phyloP scores from a whole-genome alignment of 2,113 vertebrate genomes.

The Cromileptes altivelis region DNA sequence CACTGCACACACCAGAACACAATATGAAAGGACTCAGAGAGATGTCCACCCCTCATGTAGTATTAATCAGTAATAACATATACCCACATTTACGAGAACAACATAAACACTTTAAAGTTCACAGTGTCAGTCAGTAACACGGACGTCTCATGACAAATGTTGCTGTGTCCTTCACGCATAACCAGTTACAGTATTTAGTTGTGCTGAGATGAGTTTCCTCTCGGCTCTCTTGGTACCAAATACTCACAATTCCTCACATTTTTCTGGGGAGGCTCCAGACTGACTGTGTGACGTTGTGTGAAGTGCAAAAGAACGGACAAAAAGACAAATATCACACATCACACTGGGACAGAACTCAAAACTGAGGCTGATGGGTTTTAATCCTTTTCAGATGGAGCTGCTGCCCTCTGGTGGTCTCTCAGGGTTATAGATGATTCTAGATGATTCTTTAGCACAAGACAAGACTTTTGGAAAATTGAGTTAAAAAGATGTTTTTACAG shows the following conservation, averaged over 20 bases:
- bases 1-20: too few species aligned
- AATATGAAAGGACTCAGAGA: background rate
- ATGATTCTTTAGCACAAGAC: too few species aligned
- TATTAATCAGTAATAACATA: background rate
- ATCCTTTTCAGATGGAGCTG: background rate
- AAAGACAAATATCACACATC: background rate
- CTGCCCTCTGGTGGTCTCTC: slow-evolving; percentile 60
- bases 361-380: background rate
- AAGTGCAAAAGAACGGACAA: slow-evolving; percentile 8
- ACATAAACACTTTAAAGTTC: background rate
- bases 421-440: background rate
- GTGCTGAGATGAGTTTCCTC: background rate
- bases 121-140: background rate
- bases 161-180: background rate
- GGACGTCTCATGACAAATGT: background rate
- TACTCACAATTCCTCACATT: slow-evolving; percentile 38
- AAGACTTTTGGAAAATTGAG: too few species aligned
- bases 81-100: background rate
- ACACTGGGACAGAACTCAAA: background rate
- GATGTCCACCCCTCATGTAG: too few species aligned
- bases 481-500: too few species aligned
- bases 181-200: background rate
- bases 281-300: slow-evolving; percentile 25
- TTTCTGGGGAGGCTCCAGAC: slow-evolving; percentile 11
- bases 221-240: slow-evolving; percentile 22